Base-by-base conservation (phyloP, 1,140 invertebrate genomes). In the Alviniconcha marisindica region DNA sequence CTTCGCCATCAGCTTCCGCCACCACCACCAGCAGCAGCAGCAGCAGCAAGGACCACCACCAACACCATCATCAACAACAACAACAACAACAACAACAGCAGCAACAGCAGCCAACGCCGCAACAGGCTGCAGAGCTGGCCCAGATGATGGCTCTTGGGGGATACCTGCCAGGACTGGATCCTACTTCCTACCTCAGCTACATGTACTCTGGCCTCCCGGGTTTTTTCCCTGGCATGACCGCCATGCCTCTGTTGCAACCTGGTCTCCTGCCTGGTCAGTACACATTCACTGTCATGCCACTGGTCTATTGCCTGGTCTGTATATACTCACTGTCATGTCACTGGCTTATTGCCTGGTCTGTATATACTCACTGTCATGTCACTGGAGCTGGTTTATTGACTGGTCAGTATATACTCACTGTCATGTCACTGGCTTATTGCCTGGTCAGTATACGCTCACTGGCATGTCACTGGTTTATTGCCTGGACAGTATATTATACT, bases 151-250 rank as follows among this genome's bases (percentile, higher is more conserved):
- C 91, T 31, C 91, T 93, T 69, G 90, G 89, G n/a, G 89, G 91
- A 14, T 87, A 90, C 82, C 84, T 93, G 56, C 89, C 91, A 18
- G 91, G 90, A 14, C 85, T 93, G 82, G 91, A 93, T 78, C 90
- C 91, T n/a, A 84, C 87, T 36, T 85, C 86, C 54, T 89, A 94
- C 88, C 83, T 93, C 73, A 89, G 93, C n/a, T 93, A 93, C 87
- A 93, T 94, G 93, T 94, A 93, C 85, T 85, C 90, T 24, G 88
- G 92, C 74, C 86, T 93, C 66, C 91, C 93, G 15, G 91, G 92
- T 42, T 92, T 92, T 84, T 90, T 92, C 78, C 91, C 93, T 36
- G 91, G 91, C 28, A 89, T 93, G 83, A 89, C 92, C 76, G 89
- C 92, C 36, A 90, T 93, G 77, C 73, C 42, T 31, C 63, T 84